phyloP scores from a whole-genome alignment of 2,113 vertebrate genomes.

The Cephalopterus ornatus region DNA sequence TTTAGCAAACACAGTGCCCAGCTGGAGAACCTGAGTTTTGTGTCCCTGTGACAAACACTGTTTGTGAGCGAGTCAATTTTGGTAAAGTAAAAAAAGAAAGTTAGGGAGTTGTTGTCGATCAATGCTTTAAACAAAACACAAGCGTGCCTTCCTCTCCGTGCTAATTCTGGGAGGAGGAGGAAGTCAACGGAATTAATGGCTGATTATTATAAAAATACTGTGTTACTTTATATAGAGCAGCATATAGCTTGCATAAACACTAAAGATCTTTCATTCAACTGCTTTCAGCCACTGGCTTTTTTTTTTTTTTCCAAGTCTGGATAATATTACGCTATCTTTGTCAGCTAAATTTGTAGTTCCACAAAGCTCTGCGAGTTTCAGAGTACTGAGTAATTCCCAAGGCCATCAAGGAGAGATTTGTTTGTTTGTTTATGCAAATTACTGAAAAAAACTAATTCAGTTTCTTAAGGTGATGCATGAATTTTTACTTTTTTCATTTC shows the following conservation, averaged over 20 bases:
- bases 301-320: not conserved
- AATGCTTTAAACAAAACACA: not conserved
- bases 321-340: not conserved
- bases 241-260: not conserved
- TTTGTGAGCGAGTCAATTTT: not conserved
- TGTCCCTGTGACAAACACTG: not conserved
- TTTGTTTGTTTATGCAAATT: not conserved
- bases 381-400: not conserved
- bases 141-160: not conserved
- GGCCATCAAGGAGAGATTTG: not conserved
- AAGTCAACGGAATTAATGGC: slow-evolving; percentile 8
- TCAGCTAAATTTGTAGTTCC: not conserved
- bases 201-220: not conserved
- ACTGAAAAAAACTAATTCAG: not conserved
- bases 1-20: not conserved
- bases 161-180: slow-evolving; percentile 1
- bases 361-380: not conserved
- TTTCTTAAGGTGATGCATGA: not conserved
- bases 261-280: not conserved
- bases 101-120: not conserved
- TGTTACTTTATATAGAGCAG: not conserved
- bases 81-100: not conserved
- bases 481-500: not conserved
- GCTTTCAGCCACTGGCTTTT: not conserved
- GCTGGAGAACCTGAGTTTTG: not conserved